phyloP scores from a whole-genome alignment of 1,140 invertebrate genomes.

The Megalonaias nervosa region DNA sequence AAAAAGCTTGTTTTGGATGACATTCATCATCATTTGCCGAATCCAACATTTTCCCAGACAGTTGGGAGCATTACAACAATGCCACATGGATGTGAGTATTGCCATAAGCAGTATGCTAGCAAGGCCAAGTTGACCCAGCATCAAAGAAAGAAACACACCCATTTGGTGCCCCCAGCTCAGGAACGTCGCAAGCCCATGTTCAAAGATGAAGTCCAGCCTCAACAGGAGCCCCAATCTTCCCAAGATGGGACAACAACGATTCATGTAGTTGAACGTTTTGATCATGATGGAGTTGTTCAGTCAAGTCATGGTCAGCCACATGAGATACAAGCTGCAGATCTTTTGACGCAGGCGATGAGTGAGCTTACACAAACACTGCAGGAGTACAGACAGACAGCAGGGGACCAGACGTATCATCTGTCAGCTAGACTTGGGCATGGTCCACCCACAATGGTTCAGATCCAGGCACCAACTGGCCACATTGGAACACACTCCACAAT shows the following conservation, averaged over 20 bases:
- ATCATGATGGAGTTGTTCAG: conserved; percentile 14
- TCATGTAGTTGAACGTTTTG: conserved; percentile 53
- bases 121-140: conserved; percentile 85
- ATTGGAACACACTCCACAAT: conserved; percentile 58
- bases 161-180: conserved; percentile 65
- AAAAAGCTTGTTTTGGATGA: conserved; percentile 60
- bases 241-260: conserved; percentile 30
- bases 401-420: conserved; percentile 25
- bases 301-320: conserved; percentile 35
- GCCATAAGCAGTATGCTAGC: conserved; percentile 86
- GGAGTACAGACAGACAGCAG: conserved; percentile 56
- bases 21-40: conserved; percentile 46
- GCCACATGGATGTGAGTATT: conserved; percentile 85
- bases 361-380: conserved; percentile 68
- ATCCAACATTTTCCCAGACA: conserved; percentile 79
- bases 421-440: conserved; percentile 41
- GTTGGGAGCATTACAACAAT: conserved; percentile 83
- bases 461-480: conserved; percentile 44
- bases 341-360: conserved; percentile 72
- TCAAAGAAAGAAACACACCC: conserved; percentile 83
- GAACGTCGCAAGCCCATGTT: conserved; percentile 13
- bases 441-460: conserved; percentile 55
- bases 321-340: conserved; percentile 62
- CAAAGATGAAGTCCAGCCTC: conserved; percentile 27
- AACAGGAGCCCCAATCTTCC: conserved; percentile 17